These are phyloP conservation scores for Aculops lycopersici DNA, from an alignment of 1,140 invertebrate species.

Conservation along the genomic window DNA sequence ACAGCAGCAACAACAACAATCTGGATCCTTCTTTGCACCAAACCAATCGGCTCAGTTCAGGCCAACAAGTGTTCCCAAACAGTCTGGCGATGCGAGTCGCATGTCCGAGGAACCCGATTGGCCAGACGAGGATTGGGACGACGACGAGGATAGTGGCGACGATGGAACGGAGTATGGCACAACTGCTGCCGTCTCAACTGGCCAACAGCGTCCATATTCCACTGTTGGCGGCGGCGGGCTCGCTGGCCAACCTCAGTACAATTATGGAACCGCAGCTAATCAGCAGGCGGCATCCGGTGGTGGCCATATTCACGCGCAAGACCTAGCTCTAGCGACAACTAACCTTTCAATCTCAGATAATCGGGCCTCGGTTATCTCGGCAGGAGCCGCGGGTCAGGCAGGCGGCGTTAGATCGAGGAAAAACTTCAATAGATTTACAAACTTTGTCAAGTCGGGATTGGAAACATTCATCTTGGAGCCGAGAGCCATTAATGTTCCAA, in stretches of 20 bases:
- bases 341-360: too few species aligned
- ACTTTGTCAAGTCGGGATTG: slow-evolving; percentile 57
- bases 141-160: slow-evolving; percentile 44
- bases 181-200: too few species aligned
- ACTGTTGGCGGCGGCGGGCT: too few species aligned
- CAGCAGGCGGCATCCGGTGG: too few species aligned
- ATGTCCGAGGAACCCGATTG: slow-evolving; percentile 11
- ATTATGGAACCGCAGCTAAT: too few species aligned
- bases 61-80: not conserved
- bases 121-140: slow-evolving; percentile 33
- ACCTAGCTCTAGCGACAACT: too few species aligned
- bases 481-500: slow-evolving; percentile 17
- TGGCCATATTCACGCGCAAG: too few species aligned
- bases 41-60: too few species aligned
- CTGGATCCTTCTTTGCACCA: not conserved
- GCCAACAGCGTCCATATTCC: too few species aligned
- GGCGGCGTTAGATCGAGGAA: slow-evolving; percentile 25
- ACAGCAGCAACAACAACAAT: not conserved
- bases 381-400: too few species aligned
- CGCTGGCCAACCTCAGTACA: too few species aligned
- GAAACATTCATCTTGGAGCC: slow-evolving; percentile 64
- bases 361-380: too few species aligned
- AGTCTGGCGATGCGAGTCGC: not conserved
- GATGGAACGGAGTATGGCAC: slow-evolving; percentile 18
- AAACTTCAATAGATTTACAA: slow-evolving; percentile 52